Conservation (phyloP, 2,888 invertebrate genomes). For the Heliothis peltigera region DNA sequence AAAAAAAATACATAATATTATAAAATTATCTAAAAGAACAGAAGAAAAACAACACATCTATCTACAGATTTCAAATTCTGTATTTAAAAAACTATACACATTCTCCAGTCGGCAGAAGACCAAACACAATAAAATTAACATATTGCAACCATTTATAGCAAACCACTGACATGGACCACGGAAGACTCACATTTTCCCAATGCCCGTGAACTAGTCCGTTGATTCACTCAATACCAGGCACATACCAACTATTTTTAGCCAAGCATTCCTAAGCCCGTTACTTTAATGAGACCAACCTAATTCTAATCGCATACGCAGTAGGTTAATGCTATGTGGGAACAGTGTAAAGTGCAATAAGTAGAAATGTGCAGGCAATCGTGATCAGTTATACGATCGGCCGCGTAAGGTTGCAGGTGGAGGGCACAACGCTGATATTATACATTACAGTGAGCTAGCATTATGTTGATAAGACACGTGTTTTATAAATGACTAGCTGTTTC, state of each 20-base stretch:
- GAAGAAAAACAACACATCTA: too few relatives aligned
- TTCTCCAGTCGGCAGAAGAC: too few relatives aligned
- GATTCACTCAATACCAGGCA: conserved; percentile 10
- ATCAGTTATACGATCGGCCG: conserved; percentile 63
- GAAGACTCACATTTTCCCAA: conserved; percentile 1
- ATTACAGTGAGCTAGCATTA: conserved; percentile 49
- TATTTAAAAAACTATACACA: too few relatives aligned
- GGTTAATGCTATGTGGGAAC: conserved; percentile 62
- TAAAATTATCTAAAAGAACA: too few relatives aligned
- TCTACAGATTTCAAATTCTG: too few relatives aligned
- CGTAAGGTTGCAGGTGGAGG: conserved; percentile 70
- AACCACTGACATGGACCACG: background rate
- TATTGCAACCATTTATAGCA: background rate
- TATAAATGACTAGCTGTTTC: too few relatives aligned
- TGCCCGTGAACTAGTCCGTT: background rate
- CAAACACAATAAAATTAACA: background rate
- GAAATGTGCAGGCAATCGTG: conserved; percentile 60
- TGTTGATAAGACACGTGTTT: conserved; percentile 25
- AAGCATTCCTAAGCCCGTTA: conserved; percentile 32
- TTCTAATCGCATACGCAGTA: conserved; percentile 51
- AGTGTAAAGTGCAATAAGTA: conserved; percentile 54
- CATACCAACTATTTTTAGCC: conserved; percentile 41
- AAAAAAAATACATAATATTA: too few relatives aligned
- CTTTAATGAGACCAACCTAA: conserved; percentile 42
- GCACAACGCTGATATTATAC: conserved; percentile 59